A percentile compares a stretch with the other conserved stretches of the same genome.
Evolutionary conservation across 2,797 vertebrate genomes (phyloP).

Genomic region (Loriculus beryllinus): DNA sequence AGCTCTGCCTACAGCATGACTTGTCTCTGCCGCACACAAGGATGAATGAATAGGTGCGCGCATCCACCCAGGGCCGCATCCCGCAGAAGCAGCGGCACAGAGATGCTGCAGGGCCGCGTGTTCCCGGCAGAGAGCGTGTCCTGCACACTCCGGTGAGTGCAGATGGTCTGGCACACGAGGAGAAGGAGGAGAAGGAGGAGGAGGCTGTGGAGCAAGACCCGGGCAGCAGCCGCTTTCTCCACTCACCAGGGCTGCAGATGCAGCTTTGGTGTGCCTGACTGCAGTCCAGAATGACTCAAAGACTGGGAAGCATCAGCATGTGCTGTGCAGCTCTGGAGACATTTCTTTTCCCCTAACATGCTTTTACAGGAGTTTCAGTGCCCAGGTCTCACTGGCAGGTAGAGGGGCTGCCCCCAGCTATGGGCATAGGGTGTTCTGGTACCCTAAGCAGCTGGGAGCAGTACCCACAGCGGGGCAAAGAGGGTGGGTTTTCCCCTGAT

Average conservation of each 20-base stretch:
- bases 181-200: background rate
- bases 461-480: rapidly evolving
- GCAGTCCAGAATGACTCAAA: background rate
- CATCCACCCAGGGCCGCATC: background rate
- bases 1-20: background rate
- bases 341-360: rapidly evolving
- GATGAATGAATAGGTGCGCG: rapidly evolving
- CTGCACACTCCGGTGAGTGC: background rate
- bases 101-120: background rate
- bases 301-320: background rate
- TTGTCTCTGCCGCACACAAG: rapidly evolving
- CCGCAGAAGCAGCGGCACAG: background rate
- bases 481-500: background rate
- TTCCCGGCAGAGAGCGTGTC: constrained; percentile 65
- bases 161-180: background rate
- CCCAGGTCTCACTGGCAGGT: background rate
- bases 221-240: background rate
- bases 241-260: background rate
- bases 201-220: background rate
- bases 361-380: background rate
- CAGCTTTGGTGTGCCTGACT: background rate
- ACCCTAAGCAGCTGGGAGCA: background rate
- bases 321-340: background rate
- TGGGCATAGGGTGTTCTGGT: background rate
- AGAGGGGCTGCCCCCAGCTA: background rate